Evolutionary conservation across 2,797 vertebrate genomes (phyloP).

Genomic region (Siniperca scherzeri): DNA sequence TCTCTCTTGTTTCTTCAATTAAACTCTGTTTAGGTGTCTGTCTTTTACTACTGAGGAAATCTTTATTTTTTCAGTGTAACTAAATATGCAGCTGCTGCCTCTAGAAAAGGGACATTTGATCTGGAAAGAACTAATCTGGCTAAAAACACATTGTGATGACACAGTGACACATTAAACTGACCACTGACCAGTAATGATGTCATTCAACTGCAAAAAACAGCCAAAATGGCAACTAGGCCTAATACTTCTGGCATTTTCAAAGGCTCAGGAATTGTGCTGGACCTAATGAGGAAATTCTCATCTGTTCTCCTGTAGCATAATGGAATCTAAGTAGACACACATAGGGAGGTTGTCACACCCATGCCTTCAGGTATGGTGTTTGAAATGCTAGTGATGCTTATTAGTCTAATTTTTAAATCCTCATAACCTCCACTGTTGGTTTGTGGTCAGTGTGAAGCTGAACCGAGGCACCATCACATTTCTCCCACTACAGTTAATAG

Average conservation of each 20-base stretch:
- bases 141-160: background rate
- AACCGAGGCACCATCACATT: constrained; percentile 38
- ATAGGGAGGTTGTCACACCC: background rate
- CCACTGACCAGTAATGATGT: background rate
- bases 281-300: background rate
- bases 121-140: background rate
- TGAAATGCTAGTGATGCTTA: constrained; percentile 30
- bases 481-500: constrained; percentile 81
- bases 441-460: constrained; percentile 53
- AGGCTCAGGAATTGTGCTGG: background rate
- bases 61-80: background rate
- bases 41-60: background rate
- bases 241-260: constrained; percentile 2
- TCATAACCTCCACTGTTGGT: constrained; percentile 28
- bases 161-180: background rate
- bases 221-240: background rate
- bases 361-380: constrained; percentile 17
- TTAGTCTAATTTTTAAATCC: constrained; percentile 27
- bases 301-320: background rate
- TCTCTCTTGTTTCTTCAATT: background rate
- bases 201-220: background rate
- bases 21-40: background rate
- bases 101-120: background rate
- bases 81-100: background rate
- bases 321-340: background rate